These are phyloP conservation scores for Aporrectodea caliginosa DNA, from an alignment of 1,140 invertebrate species.

Conservation along the genomic window DNA sequence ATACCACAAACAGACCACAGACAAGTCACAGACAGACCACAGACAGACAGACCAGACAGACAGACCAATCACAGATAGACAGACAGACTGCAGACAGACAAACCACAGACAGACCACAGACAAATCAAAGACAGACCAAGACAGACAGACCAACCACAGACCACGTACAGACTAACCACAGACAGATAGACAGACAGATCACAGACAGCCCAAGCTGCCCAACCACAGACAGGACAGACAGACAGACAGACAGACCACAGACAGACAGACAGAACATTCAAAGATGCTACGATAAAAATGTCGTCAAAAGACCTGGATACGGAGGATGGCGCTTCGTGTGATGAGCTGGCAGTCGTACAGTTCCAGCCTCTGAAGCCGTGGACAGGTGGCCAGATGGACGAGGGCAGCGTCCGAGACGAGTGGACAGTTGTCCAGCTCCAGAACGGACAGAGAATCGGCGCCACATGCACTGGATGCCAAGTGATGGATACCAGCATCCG, in stretches of 20 bases:
- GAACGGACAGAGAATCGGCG: conserved; percentile 65
- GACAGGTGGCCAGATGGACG: conserved; percentile 88
- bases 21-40: too few species aligned
- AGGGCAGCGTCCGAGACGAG: conserved; percentile 94
- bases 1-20: too few species aligned
- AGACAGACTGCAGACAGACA: too few species aligned
- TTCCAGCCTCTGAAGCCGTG: conserved; percentile 92
- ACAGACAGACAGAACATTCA: background rate
- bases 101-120: too few species aligned
- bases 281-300: too few species aligned
- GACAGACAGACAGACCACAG: background rate
- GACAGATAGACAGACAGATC: too few species aligned
- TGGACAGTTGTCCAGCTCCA: conserved; percentile 98
- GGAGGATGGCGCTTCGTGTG: conserved; percentile 88
- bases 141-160: too few species aligned
- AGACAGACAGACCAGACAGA: too few species aligned
- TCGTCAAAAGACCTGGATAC: conserved; percentile 80
- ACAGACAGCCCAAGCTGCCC: background rate
- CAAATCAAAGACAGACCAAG: too few species aligned
- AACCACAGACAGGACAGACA: background rate
- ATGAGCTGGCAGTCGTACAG: conserved; percentile 99
- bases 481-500: conserved; percentile 94
- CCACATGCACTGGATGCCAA: conserved; percentile 86
- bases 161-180: too few species aligned
- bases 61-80: too few species aligned